Conservation (phyloP, 1,140 invertebrate species). For the Drosophila nikananu region DNA sequence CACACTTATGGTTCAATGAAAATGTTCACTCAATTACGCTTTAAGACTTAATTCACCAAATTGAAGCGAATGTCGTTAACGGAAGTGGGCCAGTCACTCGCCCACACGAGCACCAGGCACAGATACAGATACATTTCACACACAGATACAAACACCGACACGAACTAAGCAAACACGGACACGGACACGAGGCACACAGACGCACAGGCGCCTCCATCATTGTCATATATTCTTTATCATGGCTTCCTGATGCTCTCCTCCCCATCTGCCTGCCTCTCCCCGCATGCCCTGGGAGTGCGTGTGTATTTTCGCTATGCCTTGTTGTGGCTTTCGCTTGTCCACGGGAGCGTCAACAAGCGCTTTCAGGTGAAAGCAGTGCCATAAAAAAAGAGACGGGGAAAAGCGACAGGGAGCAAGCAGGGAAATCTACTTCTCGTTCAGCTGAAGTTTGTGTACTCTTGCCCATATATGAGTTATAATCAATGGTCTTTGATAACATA, state of each 20-base stretch:
- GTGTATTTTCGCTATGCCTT: constrained; percentile 30
- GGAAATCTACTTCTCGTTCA: neutral
- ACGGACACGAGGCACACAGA: constrained; percentile 3
- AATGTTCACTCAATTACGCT: constrained; percentile 84
- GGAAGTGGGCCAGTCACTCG: constrained; percentile 56
- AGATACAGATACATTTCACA: too few relatives aligned
- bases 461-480: too few relatives aligned
- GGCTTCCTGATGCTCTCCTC: constrained; percentile 38
- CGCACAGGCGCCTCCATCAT: constrained; percentile 26
- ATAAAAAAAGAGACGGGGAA: constrained; percentile 4
- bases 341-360: constrained; percentile 19
- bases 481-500: neutral
- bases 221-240: constrained; percentile 44
- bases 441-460: neutral
- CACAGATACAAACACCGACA: constrained; percentile 3
- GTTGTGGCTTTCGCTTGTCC: constrained; percentile 36
- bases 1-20: constrained; percentile 76
- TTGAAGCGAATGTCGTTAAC: constrained; percentile 72
- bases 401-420: neutral
- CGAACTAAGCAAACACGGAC: constrained; percentile 1
- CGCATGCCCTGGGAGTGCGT: constrained; percentile 2
- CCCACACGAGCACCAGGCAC: neutral
- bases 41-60: constrained; percentile 82
- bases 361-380: constrained; percentile 29
- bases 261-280: neutral